Conservation (phyloP, 2,113 vertebrate genomes). For the Garra rufa region DNA sequence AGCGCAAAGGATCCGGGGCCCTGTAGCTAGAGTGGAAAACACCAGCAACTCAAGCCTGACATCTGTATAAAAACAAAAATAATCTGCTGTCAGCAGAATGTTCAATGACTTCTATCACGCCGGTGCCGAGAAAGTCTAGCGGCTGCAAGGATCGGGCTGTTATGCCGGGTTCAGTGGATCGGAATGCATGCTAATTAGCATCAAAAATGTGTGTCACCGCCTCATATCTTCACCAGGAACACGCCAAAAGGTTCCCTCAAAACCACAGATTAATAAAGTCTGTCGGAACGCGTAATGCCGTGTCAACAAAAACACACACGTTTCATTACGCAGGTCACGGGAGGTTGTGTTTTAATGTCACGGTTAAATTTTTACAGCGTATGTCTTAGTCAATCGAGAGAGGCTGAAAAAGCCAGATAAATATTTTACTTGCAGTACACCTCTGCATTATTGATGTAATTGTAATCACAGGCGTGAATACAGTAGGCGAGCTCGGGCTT, state of each 20-base stretch:
- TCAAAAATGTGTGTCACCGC: slow-evolving; percentile 79
- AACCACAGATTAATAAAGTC: slow-evolving; percentile 79
- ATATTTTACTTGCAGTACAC: slow-evolving; percentile 69
- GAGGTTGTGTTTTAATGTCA: slow-evolving; percentile 70
- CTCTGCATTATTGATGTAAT: slow-evolving; percentile 66
- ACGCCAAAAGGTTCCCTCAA: slow-evolving; percentile 69
- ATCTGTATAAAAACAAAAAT: slow-evolving; percentile 89
- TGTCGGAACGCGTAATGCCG: slow-evolving; percentile 73
- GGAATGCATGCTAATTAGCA: slow-evolving; percentile 98
- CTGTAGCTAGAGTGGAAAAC: slow-evolving; percentile 73
- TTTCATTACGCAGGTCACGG: slow-evolving; percentile 75
- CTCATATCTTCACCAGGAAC: slow-evolving; percentile 74
- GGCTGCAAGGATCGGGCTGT: slow-evolving; percentile 81
- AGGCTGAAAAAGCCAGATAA: slow-evolving; percentile 70
- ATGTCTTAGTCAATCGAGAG: slow-evolving; percentile 62
- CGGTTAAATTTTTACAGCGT: slow-evolving; percentile 66
- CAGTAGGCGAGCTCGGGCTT: slow-evolving; percentile 17
- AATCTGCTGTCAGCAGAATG: slow-evolving; percentile 89
- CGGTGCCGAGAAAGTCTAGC: slow-evolving; percentile 76
- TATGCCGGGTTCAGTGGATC: slow-evolving; percentile 89
- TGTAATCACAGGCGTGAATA: slow-evolving; percentile 58
- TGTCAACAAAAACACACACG: slow-evolving; percentile 75
- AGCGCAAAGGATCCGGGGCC: slow-evolving; percentile 66
- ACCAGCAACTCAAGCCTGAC: slow-evolving; percentile 81
- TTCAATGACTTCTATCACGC: slow-evolving; percentile 83